Conservation (phyloP, 2,113 vertebrate genomes). For the Sorex fumeus region DNA sequence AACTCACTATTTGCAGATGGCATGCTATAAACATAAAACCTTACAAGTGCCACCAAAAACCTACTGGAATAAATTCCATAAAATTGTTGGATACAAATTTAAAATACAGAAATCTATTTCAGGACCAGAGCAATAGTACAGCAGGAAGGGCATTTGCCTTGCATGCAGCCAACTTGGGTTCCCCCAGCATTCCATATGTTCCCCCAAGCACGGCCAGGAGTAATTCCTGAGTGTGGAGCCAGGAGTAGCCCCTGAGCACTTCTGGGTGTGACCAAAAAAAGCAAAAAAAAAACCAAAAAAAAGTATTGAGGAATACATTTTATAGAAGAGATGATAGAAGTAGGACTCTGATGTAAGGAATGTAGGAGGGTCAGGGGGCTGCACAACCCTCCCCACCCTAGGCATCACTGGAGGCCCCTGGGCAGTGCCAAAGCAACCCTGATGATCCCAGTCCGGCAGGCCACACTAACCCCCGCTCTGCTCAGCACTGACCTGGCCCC, state of each 20-base stretch:
- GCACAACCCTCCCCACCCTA: no score
- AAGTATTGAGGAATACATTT: not conserved
- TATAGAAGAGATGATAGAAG: not conserved
- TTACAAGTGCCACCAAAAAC: not conserved
- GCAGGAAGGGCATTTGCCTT: not conserved
- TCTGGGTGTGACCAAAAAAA: not conserved
- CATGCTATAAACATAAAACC: not conserved
- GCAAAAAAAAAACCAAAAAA: not conserved
- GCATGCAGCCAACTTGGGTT: not conserved
- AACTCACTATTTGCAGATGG: not conserved
- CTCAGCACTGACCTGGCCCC: no score
- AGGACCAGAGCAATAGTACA: not conserved
- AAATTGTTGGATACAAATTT: not conserved
- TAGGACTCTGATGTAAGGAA: no score
- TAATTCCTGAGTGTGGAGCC: not conserved
- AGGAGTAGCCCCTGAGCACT: no score
- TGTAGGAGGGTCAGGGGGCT: no score
- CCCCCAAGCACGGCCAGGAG: no score
- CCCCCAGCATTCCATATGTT: no score
- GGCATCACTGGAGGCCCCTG: no score
- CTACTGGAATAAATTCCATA: not conserved
- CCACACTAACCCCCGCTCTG: no score
- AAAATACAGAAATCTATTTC: not conserved
- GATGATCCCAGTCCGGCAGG: no score
- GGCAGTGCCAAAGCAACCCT: no score